These are phyloP conservation scores for Anastatus disparis DNA, from an alignment of 1,140 invertebrate genomes.

Conservation along the genomic window DNA sequence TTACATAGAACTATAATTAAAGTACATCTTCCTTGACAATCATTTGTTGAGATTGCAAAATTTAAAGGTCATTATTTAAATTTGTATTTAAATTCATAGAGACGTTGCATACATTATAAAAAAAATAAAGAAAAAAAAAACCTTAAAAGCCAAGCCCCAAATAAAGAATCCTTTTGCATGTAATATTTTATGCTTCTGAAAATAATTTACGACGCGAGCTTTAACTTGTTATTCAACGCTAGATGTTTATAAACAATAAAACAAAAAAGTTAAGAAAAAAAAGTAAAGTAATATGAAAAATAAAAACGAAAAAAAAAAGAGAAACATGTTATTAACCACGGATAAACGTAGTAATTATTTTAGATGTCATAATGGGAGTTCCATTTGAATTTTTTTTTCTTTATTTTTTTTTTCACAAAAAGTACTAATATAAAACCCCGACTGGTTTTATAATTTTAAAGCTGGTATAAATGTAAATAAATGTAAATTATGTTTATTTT, in stretches of 20 bases:
- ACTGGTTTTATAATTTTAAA: background rate
- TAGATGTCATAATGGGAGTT: constrained; percentile 10
- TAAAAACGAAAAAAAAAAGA: background rate
- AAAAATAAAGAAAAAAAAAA: too few species aligned
- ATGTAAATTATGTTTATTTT: constrained; percentile 19
- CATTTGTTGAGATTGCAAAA: background rate
- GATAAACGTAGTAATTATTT: constrained; percentile 10
- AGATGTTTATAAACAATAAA: too few species aligned
- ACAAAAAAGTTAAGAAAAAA: too few species aligned
- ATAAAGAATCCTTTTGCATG: background rate
- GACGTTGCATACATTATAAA: background rate
- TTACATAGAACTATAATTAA: too few species aligned
- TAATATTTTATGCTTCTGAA: background rate
- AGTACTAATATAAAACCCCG: background rate
- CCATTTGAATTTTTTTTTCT: too few species aligned
- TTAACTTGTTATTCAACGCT: background rate
- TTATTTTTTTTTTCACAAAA: background rate
- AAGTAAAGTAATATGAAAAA: background rate
- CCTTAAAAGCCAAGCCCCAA: background rate
- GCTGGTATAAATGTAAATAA: background rate
- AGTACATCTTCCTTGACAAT: too few species aligned
- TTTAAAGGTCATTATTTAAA: background rate
- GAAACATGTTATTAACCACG: background rate
- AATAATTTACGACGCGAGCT: background rate
- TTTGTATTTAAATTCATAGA: background rate